phyloP scores from a whole-genome alignment of 2,113 vertebrate species.

The Meles meles region DNA sequence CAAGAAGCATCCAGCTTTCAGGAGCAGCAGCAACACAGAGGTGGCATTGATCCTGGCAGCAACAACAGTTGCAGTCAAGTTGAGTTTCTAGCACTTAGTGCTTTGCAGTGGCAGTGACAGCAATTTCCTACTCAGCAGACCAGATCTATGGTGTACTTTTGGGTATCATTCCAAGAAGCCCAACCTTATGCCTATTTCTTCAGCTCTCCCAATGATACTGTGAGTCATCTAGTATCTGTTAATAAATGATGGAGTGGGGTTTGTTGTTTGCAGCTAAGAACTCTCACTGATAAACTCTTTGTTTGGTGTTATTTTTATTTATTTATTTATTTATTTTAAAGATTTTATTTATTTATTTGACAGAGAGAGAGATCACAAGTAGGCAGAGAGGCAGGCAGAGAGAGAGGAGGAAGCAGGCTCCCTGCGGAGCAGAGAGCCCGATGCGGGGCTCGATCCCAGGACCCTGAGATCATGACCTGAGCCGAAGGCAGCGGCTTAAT shows the following conservation, averaged over 20 bases:
- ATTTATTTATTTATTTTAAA: background rate
- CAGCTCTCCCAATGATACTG: background rate
- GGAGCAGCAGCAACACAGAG: background rate
- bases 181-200: background rate
- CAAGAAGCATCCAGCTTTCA: constrained; percentile 5
- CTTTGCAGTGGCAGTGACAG: background rate
- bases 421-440: too few relatives aligned
- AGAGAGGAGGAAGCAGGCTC: too few relatives aligned
- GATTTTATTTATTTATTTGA: too few relatives aligned
- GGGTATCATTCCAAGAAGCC: background rate
- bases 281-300: background rate
- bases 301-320: background rate
- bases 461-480: too few relatives aligned
- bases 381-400: too few relatives aligned
- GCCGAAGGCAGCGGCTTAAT: too few relatives aligned
- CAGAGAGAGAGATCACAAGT: too few relatives aligned
- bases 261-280: background rate
- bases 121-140: background rate
- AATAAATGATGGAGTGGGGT: background rate
- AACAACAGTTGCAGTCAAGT: background rate
- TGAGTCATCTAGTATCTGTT: background rate
- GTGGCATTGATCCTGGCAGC: background rate
- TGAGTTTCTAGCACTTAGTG: background rate
- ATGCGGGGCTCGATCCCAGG: too few relatives aligned
- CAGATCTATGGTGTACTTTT: background rate